Percentiles rank a stretch among this genome's conserved stretches.
These are phyloP conservation scores for Lophura nycthemera DNA, from an alignment of 2,113 vertebrate genomes.

Conservation along the genomic window DNA sequence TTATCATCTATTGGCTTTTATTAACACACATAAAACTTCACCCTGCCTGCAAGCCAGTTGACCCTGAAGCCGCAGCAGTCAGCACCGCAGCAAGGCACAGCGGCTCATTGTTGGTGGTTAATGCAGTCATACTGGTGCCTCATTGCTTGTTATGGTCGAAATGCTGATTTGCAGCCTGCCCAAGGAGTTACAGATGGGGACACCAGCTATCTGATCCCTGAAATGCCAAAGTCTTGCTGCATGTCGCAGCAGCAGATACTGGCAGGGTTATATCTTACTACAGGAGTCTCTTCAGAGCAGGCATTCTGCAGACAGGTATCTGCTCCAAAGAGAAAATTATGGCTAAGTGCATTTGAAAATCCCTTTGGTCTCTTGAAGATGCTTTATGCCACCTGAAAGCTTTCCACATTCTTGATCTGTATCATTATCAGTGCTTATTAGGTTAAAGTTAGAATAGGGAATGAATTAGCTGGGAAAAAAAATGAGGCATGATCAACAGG, in stretches of 20 bases:
- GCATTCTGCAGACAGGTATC: not conserved
- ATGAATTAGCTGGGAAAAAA: not conserved
- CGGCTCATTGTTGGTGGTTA: rapidly evolving
- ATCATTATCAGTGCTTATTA: not conserved
- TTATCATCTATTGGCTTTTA: not conserved
- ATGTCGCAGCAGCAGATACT: not conserved
- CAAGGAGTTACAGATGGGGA: not conserved
- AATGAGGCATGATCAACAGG: not conserved
- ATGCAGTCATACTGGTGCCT: not conserved
- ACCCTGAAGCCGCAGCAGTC: not conserved
- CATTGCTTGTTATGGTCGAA: not conserved
- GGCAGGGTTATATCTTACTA: not conserved
- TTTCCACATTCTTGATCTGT: not conserved
- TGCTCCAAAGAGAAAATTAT: not conserved
- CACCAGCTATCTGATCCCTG: not conserved
- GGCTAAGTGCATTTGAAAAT: not conserved
- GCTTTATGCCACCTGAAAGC: not conserved
- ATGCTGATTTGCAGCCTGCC: not conserved
- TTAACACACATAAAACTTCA: not conserved
- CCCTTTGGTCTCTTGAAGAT: not conserved
- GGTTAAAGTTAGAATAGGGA: not conserved
- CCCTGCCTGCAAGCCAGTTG: not conserved
- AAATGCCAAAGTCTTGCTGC: not conserved
- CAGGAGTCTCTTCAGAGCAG: not conserved
- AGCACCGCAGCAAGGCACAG: not conserved